Evolutionary conservation across 2,888 invertebrate species (phyloP), one percentile per base, ranked within the genome.

Genomic region (Prenolepis imparis): DNA sequence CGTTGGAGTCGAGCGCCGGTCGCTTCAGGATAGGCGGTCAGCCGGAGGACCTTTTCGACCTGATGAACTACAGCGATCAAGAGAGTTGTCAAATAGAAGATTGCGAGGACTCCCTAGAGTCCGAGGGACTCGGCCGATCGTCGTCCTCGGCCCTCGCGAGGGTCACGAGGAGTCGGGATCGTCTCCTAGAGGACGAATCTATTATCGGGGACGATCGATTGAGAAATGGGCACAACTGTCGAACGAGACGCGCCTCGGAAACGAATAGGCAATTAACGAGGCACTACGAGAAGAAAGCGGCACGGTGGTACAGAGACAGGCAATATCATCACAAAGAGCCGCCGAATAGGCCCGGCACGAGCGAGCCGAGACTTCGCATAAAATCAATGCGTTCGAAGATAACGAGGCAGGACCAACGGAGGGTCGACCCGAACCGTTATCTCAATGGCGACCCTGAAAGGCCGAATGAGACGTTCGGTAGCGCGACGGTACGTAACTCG

Each of bases 1-100:
- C 92, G 1, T 57, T 93, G 39, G 92, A 93, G 44, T 93, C 93
- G 8, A 87, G 85, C 32, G 77, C 88, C 18, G 93, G 92, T 3
- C 89, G 93, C 18, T 93, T 93, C 66, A 89, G 90, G n/a, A 93
- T 93, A 78, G 93, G 93, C 3, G 93, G 93, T n/a, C 90, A 89
- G 2, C 84, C 90, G 24, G 91, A 91, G 48, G 93, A 93, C 70
- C 63, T 89, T 3, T 93, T 91, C 88, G 92, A 91, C 57, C 86
- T 93, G 77, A 93, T 93, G 93, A 93, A 93, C 84, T 92, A 91
- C 68, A 93, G 92, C 74, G 90, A 91, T 59, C 93, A 93, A 68
- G 90, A 91, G 67, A 75, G 90, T 24, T 93, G 93, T 67, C 90
- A 89, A 28, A 92, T 91, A 6, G 93, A 93, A 75, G 92, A 93